Evolutionary conservation across 2,888 invertebrate genomes (phyloP), one percentile per base, ranked within the genome.

Genomic region (Drosophila kanekoi): DNA sequence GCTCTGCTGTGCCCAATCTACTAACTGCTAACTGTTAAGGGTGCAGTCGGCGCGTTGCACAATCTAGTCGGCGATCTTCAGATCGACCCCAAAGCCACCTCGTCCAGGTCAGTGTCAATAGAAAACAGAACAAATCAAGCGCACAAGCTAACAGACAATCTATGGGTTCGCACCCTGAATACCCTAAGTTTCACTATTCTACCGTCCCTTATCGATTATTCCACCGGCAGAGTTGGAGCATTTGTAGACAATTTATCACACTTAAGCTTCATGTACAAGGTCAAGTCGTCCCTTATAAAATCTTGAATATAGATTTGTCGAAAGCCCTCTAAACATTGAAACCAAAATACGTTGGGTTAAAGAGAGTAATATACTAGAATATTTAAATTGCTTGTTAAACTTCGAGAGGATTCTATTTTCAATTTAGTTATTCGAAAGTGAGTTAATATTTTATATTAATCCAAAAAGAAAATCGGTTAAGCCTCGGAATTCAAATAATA

Each of bases 51-150:
- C 38, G 45, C 28, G 49, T 38, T 48, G 8, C 33, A 14, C 43
- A 58, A 77, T 76, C 76, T 56, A 14, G 8, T n/a, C 41, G 20
- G 16, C 70, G 70, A 77, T 73, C 77, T 61, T 32, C 56, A 60
- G 56, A 41, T 56, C 56, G 58, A 67, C 56, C 59, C 41, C 49
- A 48, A 14, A 52, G 37, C n/a, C 59, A 62, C 40, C 58, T 47
- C 44, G 57, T 11, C 53, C 44, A 67, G 72, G 76, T 76, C 67
- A 72, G 47, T 63, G 40, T 35, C 23, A 57, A 61, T 45, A 43
- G 38, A 51, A 44, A 33, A 47, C 38, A 58, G 10, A 48, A 60
- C 60, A 58, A 41, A 48, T n/a, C 18, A 60, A 49, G 16, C n/a
- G 23, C 23, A 23, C 23, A 23, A 4, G 18, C 4, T n/a, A 28